A percentile compares a stretch with the other conserved stretches of the same genome.
phyloP scores from a whole-genome alignment of 2,797 vertebrate genomes.

The Chloroceryle amazona region DNA sequence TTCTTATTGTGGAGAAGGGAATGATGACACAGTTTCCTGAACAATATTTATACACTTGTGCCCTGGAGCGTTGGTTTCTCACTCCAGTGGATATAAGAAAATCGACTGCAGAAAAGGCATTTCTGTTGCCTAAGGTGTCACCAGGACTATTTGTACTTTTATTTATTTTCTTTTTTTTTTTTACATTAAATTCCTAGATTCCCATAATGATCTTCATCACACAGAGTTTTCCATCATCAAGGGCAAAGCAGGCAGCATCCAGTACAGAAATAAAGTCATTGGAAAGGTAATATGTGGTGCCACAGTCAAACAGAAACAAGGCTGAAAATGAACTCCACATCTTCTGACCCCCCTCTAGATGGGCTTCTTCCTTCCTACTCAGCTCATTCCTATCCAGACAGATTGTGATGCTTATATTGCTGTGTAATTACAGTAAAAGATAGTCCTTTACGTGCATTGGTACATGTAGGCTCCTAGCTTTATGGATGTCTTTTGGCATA shows the following conservation, averaged over 20 bases:
- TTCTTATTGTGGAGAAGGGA: slow-evolving; percentile 46
- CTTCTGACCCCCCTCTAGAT: not conserved
- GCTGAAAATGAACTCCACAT: not conserved
- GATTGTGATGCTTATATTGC: not conserved
- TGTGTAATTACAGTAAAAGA: not conserved
- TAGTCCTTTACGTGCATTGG: not conserved
- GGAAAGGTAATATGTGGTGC: not conserved
- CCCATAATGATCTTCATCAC: not conserved
- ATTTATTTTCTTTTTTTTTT: not conserved
- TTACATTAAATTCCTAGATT: not conserved
- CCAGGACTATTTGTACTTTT: not conserved
- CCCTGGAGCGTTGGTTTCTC: slow-evolving; percentile 46
- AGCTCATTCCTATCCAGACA: not conserved
- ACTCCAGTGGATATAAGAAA: not conserved
- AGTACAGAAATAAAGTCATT: not conserved
- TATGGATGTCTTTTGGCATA: not conserved
- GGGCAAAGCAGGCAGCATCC: not conserved
- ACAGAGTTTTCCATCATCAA: not conserved
- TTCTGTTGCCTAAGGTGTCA: slow-evolving; percentile 5
- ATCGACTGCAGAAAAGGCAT: not conserved
- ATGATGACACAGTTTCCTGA: slow-evolving; percentile 61
- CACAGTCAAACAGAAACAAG: not conserved
- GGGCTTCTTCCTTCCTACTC: not conserved
- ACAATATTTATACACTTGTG: slow-evolving; percentile 35
- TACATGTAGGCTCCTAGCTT: not conserved